Percentiles rank a stretch among this genome's conserved stretches.
Evolutionary conservation across 2,797 vertebrate genomes (phyloP).

Genomic region (Coilia nasus): DNA sequence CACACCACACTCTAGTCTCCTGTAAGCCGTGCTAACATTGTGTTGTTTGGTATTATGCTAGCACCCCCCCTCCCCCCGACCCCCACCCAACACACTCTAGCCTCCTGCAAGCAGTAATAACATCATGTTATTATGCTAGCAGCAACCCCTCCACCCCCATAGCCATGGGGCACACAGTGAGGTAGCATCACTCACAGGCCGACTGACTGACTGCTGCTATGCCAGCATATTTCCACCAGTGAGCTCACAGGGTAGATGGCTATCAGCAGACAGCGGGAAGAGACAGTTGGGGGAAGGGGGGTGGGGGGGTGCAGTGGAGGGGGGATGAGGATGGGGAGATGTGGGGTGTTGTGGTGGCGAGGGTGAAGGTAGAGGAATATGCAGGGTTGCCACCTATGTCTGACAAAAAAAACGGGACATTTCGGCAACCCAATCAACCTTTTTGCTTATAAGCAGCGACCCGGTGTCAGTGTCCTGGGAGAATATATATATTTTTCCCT

Average conservation of each 20-base stretch:
- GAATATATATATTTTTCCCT: too few species aligned
- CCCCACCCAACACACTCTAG: not conserved
- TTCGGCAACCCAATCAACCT: too few species aligned
- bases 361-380: not conserved
- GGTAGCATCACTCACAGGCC: slow-evolving; percentile 1
- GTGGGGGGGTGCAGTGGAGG: not conserved
- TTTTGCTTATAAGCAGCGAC: too few species aligned
- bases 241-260: slow-evolving; percentile 18
- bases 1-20: not conserved
- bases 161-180: not conserved
- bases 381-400: too few species aligned
- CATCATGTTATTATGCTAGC: slow-evolving; percentile 17
- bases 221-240: slow-evolving; percentile 13
- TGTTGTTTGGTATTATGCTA: too few species aligned
- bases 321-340: not conserved
- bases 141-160: not conserved
- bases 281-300: slow-evolving; percentile 39
- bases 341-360: not conserved
- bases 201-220: slow-evolving; percentile 17
- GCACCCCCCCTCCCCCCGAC: not conserved
- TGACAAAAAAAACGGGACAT: too few species aligned
- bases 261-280: slow-evolving; percentile 48
- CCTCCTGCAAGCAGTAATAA: not conserved
- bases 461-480: too few species aligned
- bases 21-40: not conserved